These are phyloP conservation scores for Mesocentrotus franciscanus DNA, from an alignment of 53 echinoderm and acorn worm genomes.

Conservation along the genomic window DNA sequence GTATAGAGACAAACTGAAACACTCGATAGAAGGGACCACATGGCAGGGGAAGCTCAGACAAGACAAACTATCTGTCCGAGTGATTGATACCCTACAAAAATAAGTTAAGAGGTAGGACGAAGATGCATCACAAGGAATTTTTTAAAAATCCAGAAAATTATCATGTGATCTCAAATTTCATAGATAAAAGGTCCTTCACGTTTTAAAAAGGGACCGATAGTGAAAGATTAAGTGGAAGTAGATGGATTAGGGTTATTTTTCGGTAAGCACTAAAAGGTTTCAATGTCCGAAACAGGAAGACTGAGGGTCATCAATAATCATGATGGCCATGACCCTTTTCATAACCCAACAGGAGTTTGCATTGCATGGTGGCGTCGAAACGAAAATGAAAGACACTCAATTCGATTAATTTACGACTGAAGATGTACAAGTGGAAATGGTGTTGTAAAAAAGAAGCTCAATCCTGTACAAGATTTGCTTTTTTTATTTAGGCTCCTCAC, in stretches of 20 bases:
- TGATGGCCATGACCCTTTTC: neutral
- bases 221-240: constrained; percentile 16
- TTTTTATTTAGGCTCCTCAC: too few species aligned
- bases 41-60: neutral
- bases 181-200: neutral
- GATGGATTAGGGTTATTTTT: neutral
- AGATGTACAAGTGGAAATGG: too few species aligned
- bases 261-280: constrained; percentile 26
- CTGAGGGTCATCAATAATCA: neutral
- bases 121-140: neutral
- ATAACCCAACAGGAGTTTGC: neutral
- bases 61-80: neutral
- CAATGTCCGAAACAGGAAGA: constrained; percentile 11
- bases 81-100: neutral
- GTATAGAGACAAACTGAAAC: neutral
- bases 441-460: too few species aligned
- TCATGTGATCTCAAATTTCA: neutral
- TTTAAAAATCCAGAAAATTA: neutral
- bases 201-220: neutral
- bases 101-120: neutral
- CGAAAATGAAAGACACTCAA: neutral
- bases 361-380: neutral
- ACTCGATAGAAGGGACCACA: neutral
- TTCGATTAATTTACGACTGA: too few species aligned
- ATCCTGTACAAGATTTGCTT: too few species aligned